Evolutionary conservation across 2,113 vertebrate species (phyloP).

Genomic region (Jacana jacana): DNA sequence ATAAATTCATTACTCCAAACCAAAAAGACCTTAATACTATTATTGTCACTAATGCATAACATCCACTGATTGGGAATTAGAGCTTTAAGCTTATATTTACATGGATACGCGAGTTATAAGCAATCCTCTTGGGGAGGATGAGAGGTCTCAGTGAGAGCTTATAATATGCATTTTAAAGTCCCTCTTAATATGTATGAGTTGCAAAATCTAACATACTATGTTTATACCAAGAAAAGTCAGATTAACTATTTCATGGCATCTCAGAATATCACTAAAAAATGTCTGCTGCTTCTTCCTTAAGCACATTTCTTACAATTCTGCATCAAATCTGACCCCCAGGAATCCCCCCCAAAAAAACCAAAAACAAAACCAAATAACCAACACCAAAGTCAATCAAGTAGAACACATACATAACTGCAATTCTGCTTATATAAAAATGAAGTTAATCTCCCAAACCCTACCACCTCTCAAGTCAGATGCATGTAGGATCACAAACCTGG

Average conservation of each 20-base stretch:
- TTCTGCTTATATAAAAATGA: neutral
- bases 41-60: neutral
- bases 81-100: neutral
- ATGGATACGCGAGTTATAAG: neutral
- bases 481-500: neutral
- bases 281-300: neutral
- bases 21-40: neutral
- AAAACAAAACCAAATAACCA: too few relatives aligned
- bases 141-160: neutral
- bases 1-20: neutral
- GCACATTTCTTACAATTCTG: neutral
- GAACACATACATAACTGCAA: neutral
- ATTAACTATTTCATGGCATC: neutral
- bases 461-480: neutral
- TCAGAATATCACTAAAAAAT: neutral
- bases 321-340: neutral
- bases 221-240: neutral
- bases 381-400: too few relatives aligned
- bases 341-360: neutral
- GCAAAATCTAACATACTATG: fast-evolving
- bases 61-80: neutral
- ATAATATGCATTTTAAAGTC: neutral
- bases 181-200: neutral
- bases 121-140: neutral
- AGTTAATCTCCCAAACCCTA: neutral